phyloP scores from a whole-genome alignment of 2,888 invertebrate genomes.

The Sepioteuthis lessoniana region DNA sequence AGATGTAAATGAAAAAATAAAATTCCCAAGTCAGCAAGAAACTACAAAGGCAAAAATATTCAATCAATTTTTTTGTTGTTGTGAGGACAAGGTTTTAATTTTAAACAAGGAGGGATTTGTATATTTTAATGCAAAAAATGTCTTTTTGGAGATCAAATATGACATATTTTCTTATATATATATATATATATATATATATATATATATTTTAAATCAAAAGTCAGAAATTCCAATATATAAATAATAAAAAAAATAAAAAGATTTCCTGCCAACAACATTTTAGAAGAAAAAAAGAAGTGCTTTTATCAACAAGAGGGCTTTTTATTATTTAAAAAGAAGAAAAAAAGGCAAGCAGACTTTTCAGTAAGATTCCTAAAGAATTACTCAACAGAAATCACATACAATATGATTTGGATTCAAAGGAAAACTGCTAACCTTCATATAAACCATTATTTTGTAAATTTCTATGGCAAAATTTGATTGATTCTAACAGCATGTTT shows the following conservation, averaged over 20 bases:
- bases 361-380: too few relatives aligned
- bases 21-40: not conserved
- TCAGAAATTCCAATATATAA: not conserved
- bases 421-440: too few relatives aligned
- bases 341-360: too few relatives aligned
- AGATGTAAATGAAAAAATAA: not conserved
- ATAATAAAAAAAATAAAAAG: too few relatives aligned
- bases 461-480: too few relatives aligned
- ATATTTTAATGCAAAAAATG: not conserved
- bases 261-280: not conserved
- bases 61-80: not conserved
- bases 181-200: not conserved
- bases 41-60: conserved; percentile 3
- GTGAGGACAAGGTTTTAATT: not conserved
- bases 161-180: not conserved
- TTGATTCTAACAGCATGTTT: too few relatives aligned
- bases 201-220: not conserved
- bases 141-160: not conserved
- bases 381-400: too few relatives aligned
- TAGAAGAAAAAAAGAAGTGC: too few relatives aligned
- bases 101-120: not conserved
- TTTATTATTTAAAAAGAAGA: not conserved
- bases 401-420: too few relatives aligned
- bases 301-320: not conserved
- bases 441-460: too few relatives aligned